Conservation (phyloP, 1,140 invertebrate species). For the Oreohelix idahoensis region DNA sequence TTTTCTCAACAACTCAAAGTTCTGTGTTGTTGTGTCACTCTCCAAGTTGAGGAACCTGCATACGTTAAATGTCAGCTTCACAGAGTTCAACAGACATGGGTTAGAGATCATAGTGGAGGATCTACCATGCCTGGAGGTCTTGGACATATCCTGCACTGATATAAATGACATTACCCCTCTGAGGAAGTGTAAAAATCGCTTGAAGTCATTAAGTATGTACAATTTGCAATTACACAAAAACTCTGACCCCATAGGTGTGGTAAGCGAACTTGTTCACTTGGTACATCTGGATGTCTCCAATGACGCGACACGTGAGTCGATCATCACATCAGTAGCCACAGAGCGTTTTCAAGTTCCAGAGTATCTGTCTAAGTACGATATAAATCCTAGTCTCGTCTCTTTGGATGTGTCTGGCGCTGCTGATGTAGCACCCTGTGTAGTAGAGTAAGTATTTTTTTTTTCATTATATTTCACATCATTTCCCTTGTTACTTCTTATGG, state of each 20-base stretch:
- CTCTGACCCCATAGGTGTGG: conserved; percentile 74
- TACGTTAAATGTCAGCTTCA: conserved; percentile 81
- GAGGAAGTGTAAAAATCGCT: conserved; percentile 77
- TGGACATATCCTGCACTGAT: conserved; percentile 82
- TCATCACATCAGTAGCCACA: conserved; percentile 72
- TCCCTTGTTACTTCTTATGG: too few species aligned
- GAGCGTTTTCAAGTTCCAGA: conserved; percentile 74
- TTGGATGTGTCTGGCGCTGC: conserved; percentile 82
- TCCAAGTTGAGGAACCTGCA: conserved; percentile 76
- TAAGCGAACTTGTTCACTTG: conserved; percentile 78
- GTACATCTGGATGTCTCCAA: conserved; percentile 81
- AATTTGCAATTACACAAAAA: conserved; percentile 77
- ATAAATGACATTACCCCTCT: conserved; percentile 81
- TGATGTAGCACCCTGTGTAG: conserved; percentile 75
- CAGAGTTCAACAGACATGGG: conserved; percentile 82
- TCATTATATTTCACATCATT: background rate
- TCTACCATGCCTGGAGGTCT: conserved; percentile 79
- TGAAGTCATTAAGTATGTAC: conserved; percentile 80
- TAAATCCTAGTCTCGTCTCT: conserved; percentile 78
- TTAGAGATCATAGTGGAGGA: conserved; percentile 82
- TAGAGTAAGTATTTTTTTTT: conserved; percentile 21
- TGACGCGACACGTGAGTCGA: conserved; percentile 72
- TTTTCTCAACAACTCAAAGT: conserved; percentile 77
- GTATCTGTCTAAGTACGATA: conserved; percentile 74
- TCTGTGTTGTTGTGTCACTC: conserved; percentile 73